A percentile compares a stretch with the other conserved stretches of the same genome.
Evolutionary conservation across 2,113 vertebrate species (phyloP).

Genomic region (Ariopsis seemanni): DNA sequence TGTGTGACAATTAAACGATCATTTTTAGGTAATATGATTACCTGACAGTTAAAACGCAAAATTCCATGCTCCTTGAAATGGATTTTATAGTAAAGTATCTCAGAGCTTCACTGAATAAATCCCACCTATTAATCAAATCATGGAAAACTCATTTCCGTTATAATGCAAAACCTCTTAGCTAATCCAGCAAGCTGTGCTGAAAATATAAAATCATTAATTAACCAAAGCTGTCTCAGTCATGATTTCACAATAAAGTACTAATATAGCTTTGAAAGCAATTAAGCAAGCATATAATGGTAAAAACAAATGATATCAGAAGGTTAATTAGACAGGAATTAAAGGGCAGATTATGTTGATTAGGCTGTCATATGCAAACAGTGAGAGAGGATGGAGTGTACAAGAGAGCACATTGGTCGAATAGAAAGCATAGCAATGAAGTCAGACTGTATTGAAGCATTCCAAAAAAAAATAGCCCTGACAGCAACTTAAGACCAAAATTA

Average conservation of each 20-base stretch:
- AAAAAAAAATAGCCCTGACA: background rate
- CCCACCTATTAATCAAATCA: constrained; percentile 10
- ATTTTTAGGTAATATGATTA: background rate
- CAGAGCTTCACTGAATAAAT: constrained; percentile 28
- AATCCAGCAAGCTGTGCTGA: constrained; percentile 43
- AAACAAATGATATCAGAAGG: constrained; percentile 72
- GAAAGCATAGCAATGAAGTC: background rate
- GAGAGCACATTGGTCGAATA: background rate
- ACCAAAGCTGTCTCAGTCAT: constrained; percentile 63
- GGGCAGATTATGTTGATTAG: constrained; percentile 69
- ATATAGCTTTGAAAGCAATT: constrained; percentile 72
- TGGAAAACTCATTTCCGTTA: constrained; percentile 16
- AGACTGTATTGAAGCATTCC: background rate
- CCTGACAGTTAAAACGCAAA: background rate
- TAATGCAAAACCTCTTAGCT: constrained; percentile 37
- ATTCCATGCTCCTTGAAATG: background rate
- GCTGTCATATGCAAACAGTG: background rate
- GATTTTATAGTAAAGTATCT: constrained; percentile 3
- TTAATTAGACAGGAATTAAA: constrained; percentile 76
- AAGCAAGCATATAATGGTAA: constrained; percentile 66
- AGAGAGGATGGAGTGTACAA: background rate
- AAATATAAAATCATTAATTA: constrained; percentile 65
- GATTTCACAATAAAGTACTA: constrained; percentile 68
- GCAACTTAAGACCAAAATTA: too few relatives aligned
- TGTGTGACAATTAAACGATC: background rate